phyloP scores from a whole-genome alignment of 2,888 invertebrate species.

The Callosobruchus maculatus region DNA sequence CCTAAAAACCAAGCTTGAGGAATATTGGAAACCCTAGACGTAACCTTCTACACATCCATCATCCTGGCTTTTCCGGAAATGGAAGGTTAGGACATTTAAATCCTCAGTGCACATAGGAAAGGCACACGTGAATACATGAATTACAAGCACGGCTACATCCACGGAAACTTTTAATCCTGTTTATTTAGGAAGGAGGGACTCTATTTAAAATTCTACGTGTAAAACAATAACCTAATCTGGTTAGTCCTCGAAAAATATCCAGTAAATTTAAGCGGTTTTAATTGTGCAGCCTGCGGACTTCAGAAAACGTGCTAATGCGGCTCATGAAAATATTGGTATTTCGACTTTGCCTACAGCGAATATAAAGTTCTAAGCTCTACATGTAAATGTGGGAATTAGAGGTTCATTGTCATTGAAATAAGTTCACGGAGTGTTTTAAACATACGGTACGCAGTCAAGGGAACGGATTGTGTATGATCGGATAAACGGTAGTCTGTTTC shows the following conservation, averaged over 20 bases:
- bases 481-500: too few species aligned
- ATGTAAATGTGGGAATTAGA: background rate
- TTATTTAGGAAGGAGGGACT: background rate
- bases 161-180: background rate
- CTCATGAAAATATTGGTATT: background rate
- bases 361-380: background rate
- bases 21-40: too few species aligned
- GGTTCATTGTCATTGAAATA: background rate
- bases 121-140: background rate
- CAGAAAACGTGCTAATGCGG: background rate
- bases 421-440: background rate
- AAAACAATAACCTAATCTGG: conserved; percentile 29
- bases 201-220: conserved; percentile 12
- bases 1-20: too few species aligned
- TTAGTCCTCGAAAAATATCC: conserved; percentile 23
- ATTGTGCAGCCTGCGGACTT: background rate
- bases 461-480: too few species aligned
- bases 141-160: background rate
- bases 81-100: background rate
- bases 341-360: background rate
- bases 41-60: too few species aligned
- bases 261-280: background rate
- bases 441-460: too few species aligned
- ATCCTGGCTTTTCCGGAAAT: background rate
- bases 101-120: background rate